phyloP scores from a whole-genome alignment of 2,797 vertebrate genomes.

The Philypnodon macrostomus region DNA sequence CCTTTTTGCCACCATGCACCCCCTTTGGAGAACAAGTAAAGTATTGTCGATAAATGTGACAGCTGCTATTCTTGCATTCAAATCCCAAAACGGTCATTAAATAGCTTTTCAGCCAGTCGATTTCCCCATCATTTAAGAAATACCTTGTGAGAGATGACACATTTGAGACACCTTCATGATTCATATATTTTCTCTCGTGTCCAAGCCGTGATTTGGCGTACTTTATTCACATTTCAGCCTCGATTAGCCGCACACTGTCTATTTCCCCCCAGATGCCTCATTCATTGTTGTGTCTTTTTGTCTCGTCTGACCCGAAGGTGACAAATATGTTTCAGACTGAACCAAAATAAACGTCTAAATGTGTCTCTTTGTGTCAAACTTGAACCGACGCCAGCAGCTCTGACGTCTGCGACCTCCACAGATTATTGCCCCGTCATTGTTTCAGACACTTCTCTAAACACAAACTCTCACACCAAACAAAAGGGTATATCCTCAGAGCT shows the following conservation, averaged over 20 bases:
- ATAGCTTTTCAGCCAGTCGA: too few relatives aligned
- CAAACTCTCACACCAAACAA: slow-evolving; percentile 1
- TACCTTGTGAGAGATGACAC: too few relatives aligned
- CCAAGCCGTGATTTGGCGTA: not conserved
- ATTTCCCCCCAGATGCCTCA: not conserved
- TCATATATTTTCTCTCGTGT: slow-evolving; percentile 2
- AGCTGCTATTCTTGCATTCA: too few relatives aligned
- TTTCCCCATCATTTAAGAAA: too few relatives aligned
- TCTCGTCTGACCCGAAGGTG: slow-evolving; percentile 44
- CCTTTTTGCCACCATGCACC: too few relatives aligned
- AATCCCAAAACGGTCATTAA: too few relatives aligned
- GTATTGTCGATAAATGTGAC: too few relatives aligned
- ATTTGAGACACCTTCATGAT: not conserved
- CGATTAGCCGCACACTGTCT: too few relatives aligned
- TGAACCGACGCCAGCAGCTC: slow-evolving; percentile 54
- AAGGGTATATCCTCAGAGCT: not conserved
- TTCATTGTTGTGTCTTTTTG: not conserved
- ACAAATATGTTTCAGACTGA: slow-evolving; percentile 37
- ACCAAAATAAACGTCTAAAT: slow-evolving; percentile 54
- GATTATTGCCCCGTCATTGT: slow-evolving; percentile 71
- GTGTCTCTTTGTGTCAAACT: slow-evolving; percentile 55
- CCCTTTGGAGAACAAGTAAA: too few relatives aligned
- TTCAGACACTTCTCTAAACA: slow-evolving; percentile 36
- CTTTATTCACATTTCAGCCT: too few relatives aligned
- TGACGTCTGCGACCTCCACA: slow-evolving; percentile 56